Evolutionary conservation across 1,140 invertebrate species (phyloP), one percentile per base, ranked within the genome.

Genomic region (Drosophila pachea): DNA sequence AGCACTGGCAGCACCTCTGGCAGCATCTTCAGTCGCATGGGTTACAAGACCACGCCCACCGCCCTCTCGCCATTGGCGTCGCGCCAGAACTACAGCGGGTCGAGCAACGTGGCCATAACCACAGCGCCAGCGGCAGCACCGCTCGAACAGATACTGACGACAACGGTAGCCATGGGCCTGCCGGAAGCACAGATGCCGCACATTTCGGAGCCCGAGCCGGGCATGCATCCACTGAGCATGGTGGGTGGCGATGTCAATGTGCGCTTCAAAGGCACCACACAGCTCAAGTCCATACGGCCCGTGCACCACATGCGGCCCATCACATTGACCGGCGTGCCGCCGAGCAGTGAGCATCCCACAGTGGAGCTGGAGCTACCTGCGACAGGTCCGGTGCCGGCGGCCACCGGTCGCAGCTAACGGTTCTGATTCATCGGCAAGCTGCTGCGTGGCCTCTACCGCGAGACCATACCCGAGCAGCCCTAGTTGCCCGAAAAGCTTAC

Each of bases 201-300:
- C 31, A 22, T 22, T 22, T 22, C 22, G 5, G 84, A 62, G 14
- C 81, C 86, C 32, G 90, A 91, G 45, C 84, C 87, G 2, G 87
- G 56, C 38, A 88, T 92, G 66, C 92, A 92, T 84, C 92, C 92
- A 0, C 69, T 93, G 2, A 92, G 92, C 66, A 91, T 91, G 49
- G 91, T 91, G 14, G 91, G 91, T 22, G 91, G 91, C 49, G 93
- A 93, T 77, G 93, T 94, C 2, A 92, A 91, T 79, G 92, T 94
- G 43, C 92, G 91, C 61, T 94, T 91, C 69, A 92, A 92, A 56
- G 93, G 93, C 35, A 94, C 93, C 3, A 93, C 93, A 4, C 93
- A 94, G 87, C 78, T 94, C 42, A 93, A 93, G 79, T 83, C 88
- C 7, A 83, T 87, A 50, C 70, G 86, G 42, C 88, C 88, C 8